Evolutionary conservation across 2,888 invertebrate genomes (phyloP), one percentile per base, ranked within the genome.

Genomic region (Omphaloscelis lunosa): DNA sequence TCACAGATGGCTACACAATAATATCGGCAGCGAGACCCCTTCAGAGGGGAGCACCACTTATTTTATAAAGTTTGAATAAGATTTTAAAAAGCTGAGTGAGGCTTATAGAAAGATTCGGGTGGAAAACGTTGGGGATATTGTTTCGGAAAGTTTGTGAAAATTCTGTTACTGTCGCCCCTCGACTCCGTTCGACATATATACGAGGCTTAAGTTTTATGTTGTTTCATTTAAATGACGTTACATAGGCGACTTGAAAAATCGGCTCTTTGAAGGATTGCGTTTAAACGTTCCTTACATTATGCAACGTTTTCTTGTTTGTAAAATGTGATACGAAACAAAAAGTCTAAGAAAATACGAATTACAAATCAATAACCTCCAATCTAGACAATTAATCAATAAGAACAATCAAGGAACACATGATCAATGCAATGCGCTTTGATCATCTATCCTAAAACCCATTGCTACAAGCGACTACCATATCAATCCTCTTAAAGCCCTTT

Each of bases 11-110:
- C 95, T 95, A 92, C 96, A 95, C 96, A 96, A 96, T 96, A 96
- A 95, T 95, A 95, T 93, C 93, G 89, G 89, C 91, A 89, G 89
- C 82, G 84, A 91, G 93, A 91, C 91, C 95, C 95, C 93, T 93
- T 89, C 90, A 83, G 91, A 95, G 93, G 95, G 95, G 94, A 91
- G 90, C 92, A 85, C 92, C 94, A 94, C 95, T 95, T 95, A 95
- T 95, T 95, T 94, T 96, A 95, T 95, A 96, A 96, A 96, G 95
- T 96, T 96, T 96, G 94, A 96, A 96, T 96, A 96, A 96, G 96
- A 96, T 95, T 96, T 96, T 95, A 94, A 96, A 96, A 95, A 94
- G 94, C 93, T 92, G 91, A 92, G 91, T 88, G 91, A 91, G 91
- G 92, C 92, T 95, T 94, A 93, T 91, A 88, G 90, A 90, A 89